These are phyloP conservation scores for Sciurus niger DNA, from an alignment of 2,113 vertebrate genomes.

Conservation along the genomic window DNA sequence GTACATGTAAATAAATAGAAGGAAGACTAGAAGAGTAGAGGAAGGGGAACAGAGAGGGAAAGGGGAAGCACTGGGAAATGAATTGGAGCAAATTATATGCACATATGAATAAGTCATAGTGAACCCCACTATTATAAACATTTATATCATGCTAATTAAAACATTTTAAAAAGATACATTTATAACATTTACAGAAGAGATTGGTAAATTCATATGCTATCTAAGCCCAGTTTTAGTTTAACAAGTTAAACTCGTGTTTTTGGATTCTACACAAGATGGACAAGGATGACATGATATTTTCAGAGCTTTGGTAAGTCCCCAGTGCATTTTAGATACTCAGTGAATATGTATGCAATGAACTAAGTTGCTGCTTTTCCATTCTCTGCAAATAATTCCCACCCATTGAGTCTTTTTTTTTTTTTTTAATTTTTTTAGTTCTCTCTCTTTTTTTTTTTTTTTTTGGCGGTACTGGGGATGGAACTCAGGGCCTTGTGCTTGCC, in stretches of 20 bases:
- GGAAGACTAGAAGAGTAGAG: too few species aligned
- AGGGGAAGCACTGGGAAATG: too few species aligned
- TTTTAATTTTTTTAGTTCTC: too few species aligned
- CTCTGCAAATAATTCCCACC: neutral
- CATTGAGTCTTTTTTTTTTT: neutral
- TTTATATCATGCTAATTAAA: too few species aligned
- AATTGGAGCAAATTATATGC: too few species aligned
- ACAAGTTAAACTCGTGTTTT: constrained; percentile 13
- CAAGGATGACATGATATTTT: neutral
- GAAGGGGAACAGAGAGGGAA: too few species aligned
- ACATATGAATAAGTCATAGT: too few species aligned
- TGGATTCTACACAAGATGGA: neutral
- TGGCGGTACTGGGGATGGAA: too few species aligned
- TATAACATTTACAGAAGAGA: neutral
- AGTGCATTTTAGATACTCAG: neutral
- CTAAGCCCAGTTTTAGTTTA: neutral
- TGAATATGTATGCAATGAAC: neutral
- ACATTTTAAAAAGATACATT: neutral
- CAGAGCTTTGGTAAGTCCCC: neutral
- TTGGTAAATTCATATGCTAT: neutral
- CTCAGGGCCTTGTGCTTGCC: too few species aligned
- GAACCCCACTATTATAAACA: too few species aligned
- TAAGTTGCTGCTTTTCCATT: neutral
- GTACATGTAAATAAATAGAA: too few species aligned
- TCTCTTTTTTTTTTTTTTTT: too few species aligned